A percentile compares a stretch with the other conserved stretches of the same genome.
phyloP scores from a whole-genome alignment of 2,797 vertebrate species.

The Gobionotothen gibberifrons region DNA sequence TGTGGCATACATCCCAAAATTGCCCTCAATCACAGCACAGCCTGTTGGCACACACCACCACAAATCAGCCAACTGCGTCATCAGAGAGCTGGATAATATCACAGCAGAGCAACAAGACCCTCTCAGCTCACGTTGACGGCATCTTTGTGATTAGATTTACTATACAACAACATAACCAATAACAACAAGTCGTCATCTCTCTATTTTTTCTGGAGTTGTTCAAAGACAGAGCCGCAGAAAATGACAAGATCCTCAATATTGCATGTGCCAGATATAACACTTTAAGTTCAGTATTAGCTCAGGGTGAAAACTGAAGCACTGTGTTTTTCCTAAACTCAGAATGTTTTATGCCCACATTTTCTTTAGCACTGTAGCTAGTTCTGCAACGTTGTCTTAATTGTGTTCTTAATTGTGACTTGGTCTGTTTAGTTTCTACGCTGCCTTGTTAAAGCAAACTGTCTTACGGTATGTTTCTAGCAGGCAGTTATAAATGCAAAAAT shows the following conservation, averaged over 20 bases:
- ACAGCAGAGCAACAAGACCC: slow-evolving; percentile 36
- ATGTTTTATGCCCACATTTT: slow-evolving; percentile 23
- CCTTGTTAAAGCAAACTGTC: slow-evolving; percentile 66
- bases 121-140: slow-evolving; percentile 19
- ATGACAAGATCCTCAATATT: background rate
- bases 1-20: slow-evolving; percentile 59
- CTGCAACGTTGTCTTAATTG: slow-evolving; percentile 18
- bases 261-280: background rate
- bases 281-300: slow-evolving; percentile 31
- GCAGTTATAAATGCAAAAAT: slow-evolving; percentile 65
- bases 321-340: slow-evolving; percentile 15
- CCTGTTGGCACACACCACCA: slow-evolving; percentile 46
- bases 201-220: slow-evolving; percentile 16
- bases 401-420: slow-evolving; percentile 59
- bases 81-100: slow-evolving; percentile 66
- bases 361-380: slow-evolving; percentile 26
- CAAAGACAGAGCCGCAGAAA: slow-evolving; percentile 8
- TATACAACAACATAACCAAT: slow-evolving; percentile 18
- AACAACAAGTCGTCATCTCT: slow-evolving; percentile 6
- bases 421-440: slow-evolving; percentile 60
- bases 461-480: slow-evolving; percentile 65
- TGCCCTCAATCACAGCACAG: slow-evolving; percentile 49
- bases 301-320: slow-evolving; percentile 3
- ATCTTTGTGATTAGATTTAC: slow-evolving; percentile 41
- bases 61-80: slow-evolving; percentile 60